Evolutionary conservation across 2,888 invertebrate genomes (phyloP).

Genomic region (Pardosa pseudoannulata): DNA sequence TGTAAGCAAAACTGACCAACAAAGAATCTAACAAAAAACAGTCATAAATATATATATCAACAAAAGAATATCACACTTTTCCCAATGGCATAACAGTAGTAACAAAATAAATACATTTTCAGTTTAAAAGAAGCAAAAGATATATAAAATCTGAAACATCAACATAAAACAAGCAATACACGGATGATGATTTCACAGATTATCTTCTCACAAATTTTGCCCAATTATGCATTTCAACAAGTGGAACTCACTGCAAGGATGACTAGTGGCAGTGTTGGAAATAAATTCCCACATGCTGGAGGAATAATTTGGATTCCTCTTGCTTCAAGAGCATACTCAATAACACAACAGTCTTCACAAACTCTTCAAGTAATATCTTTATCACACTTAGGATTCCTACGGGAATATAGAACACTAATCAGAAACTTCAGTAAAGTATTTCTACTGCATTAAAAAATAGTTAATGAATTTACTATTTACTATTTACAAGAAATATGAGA

Average conservation of each 20-base stretch:
- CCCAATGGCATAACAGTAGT: not conserved
- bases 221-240: conserved; percentile 56
- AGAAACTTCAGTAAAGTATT: too few species aligned
- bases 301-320: conserved; percentile 34
- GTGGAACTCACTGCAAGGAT: conserved; percentile 51
- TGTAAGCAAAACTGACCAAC: not conserved
- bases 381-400: conserved; percentile 55
- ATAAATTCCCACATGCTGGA: conserved; percentile 41
- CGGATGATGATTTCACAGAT: conserved; percentile 71
- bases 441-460: too few species aligned
- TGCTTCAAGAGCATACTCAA: conserved; percentile 32
- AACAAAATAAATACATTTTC: conserved; percentile 30
- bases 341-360: conserved; percentile 32
- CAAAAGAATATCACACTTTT: conserved; percentile 37
- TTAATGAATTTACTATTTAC: too few species aligned
- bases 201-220: conserved; percentile 38
- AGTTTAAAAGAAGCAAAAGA: conserved; percentile 18
- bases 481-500: too few species aligned
- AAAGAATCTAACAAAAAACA: conserved; percentile 3
- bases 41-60: conserved; percentile 16
- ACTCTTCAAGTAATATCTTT: conserved; percentile 62
- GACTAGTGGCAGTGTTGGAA: conserved; percentile 65
- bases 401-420: too few species aligned
- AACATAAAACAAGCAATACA: conserved; percentile 22
- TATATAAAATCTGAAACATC: conserved; percentile 24